Percentiles rank a stretch among this genome's conserved stretches.
phyloP scores from a whole-genome alignment of 1,140 invertebrate genomes.

The Venturia canescens region DNA sequence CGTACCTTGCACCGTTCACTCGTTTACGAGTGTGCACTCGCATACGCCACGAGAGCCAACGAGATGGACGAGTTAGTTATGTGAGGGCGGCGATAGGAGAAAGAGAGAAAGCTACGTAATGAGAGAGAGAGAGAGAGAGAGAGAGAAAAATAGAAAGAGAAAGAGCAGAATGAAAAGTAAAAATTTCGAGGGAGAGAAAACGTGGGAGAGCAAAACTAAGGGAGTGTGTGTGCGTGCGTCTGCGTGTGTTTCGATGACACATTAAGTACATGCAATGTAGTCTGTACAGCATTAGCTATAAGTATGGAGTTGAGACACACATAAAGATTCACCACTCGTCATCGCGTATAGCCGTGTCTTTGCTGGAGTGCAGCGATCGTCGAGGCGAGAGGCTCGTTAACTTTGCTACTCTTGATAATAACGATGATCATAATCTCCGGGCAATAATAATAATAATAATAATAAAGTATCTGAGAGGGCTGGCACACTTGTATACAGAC shows the following conservation, averaged over 20 bases:
- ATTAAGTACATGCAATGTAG: slow-evolving; percentile 25
- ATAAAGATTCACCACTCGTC: slow-evolving; percentile 25
- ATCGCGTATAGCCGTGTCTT: slow-evolving; percentile 29
- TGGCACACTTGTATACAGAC: too few relatives aligned
- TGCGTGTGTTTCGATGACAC: slow-evolving; percentile 30
- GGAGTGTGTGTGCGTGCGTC: too few relatives aligned
- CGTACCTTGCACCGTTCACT: slow-evolving; percentile 31
- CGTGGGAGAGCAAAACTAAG: slow-evolving; percentile 15
- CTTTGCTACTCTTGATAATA: slow-evolving; percentile 8
- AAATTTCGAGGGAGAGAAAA: neutral
- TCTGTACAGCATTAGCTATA: neutral
- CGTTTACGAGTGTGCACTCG: neutral
- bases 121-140: neutral
- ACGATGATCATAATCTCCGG: slow-evolving; percentile 11
- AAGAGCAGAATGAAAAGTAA: neutral
- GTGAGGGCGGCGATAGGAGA: neutral
- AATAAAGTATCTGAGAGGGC: neutral
- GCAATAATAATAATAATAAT: slow-evolving; percentile 24
- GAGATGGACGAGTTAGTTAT: slow-evolving; percentile 37
- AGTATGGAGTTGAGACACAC: neutral
- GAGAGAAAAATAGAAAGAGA: neutral
- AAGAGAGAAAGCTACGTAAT: neutral
- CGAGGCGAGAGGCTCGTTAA: slow-evolving; percentile 39
- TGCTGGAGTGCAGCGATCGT: slow-evolving; percentile 30
- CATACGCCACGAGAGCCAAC: neutral